Evolutionary conservation across 2,113 vertebrate genomes (phyloP).

Genomic region (Rana temporaria): DNA sequence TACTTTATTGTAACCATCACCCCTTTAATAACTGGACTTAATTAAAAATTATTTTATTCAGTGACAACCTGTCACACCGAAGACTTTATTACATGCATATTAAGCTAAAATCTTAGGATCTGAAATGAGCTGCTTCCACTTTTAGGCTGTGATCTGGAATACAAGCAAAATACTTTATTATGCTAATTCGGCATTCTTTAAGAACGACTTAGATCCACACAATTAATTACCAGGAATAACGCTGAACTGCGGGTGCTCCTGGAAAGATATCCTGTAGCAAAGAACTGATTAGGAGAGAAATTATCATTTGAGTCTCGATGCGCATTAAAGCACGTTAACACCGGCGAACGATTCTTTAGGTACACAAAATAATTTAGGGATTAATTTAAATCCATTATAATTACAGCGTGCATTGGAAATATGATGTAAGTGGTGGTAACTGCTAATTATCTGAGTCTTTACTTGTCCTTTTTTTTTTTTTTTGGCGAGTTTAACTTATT

Average conservation of each 20-base stretch:
- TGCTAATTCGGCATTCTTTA: conserved; percentile 13
- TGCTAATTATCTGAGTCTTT: conserved; percentile 5
- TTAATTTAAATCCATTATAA: conserved; percentile 47
- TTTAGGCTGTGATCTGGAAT: not conserved
- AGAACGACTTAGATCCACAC: conserved; percentile 20
- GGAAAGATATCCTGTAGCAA: conserved; percentile 40
- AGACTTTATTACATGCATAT: no score
- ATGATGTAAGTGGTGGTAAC: conserved; percentile 8
- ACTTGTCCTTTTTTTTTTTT: not conserved
- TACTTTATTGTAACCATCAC: no score
- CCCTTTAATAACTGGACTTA: no score
- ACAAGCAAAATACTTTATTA: conserved; percentile 17
- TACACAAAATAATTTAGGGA: conserved; percentile 45
- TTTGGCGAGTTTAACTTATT: not conserved
- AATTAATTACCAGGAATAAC: conserved; percentile 37
- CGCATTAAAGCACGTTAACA: conserved; percentile 3
- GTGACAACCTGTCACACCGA: no score
- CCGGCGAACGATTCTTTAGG: not conserved
- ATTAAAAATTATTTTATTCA: no score
- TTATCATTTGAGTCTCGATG: conserved; percentile 24
- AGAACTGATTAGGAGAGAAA: conserved; percentile 46
- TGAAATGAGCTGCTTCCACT: not conserved
- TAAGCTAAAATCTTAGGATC: no score
- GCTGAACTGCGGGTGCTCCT: conserved; percentile 32
- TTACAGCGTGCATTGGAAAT: not conserved